Conservation (phyloP, 2,888 invertebrate species). For the Nesidiocoris tenuis region DNA sequence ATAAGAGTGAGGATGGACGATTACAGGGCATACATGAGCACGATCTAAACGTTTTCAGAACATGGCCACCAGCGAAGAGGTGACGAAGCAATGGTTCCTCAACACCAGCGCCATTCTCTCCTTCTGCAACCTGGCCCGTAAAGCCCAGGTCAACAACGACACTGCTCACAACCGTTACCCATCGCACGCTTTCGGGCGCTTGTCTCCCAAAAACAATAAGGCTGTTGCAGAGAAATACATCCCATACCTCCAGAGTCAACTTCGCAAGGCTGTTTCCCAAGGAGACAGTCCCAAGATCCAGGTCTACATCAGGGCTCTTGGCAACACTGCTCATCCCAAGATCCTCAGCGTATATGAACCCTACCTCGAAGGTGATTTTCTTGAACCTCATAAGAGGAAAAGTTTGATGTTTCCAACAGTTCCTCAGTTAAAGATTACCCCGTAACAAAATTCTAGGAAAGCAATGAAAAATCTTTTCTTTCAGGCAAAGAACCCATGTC, state of each 20-base stretch:
- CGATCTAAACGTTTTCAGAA: conserved; percentile 51
- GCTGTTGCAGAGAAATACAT: conserved; percentile 59
- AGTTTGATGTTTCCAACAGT: no score
- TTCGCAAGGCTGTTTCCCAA: conserved; percentile 60
- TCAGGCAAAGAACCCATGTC: conserved; percentile 53
- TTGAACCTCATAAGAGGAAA: no score
- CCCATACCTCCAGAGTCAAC: conserved; percentile 60
- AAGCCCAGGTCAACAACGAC: conserved; percentile 63
- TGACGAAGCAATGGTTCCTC: conserved; percentile 58
- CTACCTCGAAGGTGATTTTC: conserved; percentile 63
- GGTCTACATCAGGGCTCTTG: conserved; percentile 65
- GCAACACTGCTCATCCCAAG: conserved; percentile 64
- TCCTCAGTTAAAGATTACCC: no score
- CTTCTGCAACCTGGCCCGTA: conserved; percentile 63
- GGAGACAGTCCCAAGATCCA: conserved; percentile 62
- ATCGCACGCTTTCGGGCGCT: conserved; percentile 64
- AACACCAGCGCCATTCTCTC: conserved; percentile 62
- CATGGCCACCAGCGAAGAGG: conserved; percentile 60
- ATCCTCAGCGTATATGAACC: conserved; percentile 65
- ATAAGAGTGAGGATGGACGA: no score
- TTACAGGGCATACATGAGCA: no score
- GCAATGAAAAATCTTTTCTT: no score
- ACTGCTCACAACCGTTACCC: conserved; percentile 65
- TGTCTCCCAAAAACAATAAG: conserved; percentile 60
- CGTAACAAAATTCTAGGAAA: no score